phyloP scores from a whole-genome alignment of 2,888 invertebrate genomes.

The Helleia helle region DNA sequence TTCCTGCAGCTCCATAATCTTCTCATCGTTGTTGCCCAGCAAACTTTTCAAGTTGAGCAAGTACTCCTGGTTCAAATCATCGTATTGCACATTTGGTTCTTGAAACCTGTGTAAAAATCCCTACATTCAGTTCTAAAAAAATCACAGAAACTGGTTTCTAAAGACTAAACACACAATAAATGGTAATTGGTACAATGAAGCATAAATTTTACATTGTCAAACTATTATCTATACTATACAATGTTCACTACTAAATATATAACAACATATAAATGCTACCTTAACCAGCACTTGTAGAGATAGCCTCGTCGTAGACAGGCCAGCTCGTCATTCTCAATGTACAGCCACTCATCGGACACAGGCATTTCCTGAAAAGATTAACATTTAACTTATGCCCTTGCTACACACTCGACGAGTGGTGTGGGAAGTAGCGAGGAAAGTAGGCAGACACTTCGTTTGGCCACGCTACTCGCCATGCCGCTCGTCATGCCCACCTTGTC shows the following conservation, averaged over 20 bases:
- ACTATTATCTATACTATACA: no score
- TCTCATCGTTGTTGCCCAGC: constrained; percentile 48
- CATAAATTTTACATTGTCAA: no score
- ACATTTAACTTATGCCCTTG: not conserved
- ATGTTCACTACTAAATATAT: no score
- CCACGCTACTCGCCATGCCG: no score
- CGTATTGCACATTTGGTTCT: constrained; percentile 33
- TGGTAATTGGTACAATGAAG: no score
- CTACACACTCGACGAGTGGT: no score
- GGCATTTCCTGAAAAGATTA: constrained; percentile 36
- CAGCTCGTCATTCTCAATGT: constrained; percentile 39
- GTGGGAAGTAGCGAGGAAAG: no score
- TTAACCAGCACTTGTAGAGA: constrained; percentile 43
- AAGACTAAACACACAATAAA: no score
- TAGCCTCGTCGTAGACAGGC: constrained; percentile 41
- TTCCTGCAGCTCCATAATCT: constrained; percentile 36
- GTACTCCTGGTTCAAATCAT: constrained; percentile 45
- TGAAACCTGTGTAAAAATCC: constrained; percentile 56
- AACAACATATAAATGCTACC: constrained; percentile 25
- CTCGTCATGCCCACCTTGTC: no score
- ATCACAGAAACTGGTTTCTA: no score
- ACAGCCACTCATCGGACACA: constrained; percentile 41
- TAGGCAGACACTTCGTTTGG: no score
- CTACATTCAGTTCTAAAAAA: no score
- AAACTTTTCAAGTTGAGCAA: constrained; percentile 32